Evolutionary conservation across 2,888 invertebrate species (phyloP).

Genomic region (Drosophila barbarae): DNA sequence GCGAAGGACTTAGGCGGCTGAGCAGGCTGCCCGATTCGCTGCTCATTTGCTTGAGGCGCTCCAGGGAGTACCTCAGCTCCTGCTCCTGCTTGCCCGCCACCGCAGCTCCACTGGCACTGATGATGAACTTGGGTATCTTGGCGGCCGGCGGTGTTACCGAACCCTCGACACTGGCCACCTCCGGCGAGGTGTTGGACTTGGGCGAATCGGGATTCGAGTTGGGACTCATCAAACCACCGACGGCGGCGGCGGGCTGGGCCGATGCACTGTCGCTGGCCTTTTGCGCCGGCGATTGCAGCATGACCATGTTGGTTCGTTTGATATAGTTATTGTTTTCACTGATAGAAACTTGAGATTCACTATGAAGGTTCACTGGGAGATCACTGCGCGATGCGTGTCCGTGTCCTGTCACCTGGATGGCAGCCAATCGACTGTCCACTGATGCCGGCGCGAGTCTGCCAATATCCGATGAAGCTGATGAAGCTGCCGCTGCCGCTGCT

Average conservation of each 20-base stretch:
- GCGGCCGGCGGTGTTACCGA: slow-evolving; percentile 46
- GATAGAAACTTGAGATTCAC: slow-evolving; percentile 19
- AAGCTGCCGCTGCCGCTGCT: slow-evolving; percentile 35
- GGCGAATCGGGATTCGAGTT: slow-evolving; percentile 79
- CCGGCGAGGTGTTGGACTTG: slow-evolving; percentile 78
- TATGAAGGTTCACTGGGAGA: slow-evolving; percentile 7
- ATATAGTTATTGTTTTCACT: slow-evolving; percentile 8
- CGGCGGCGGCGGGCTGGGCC: slow-evolving; percentile 59
- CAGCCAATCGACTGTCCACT: slow-evolving; percentile 77
- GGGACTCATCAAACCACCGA: slow-evolving; percentile 78
- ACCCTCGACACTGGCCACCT: slow-evolving; percentile 42
- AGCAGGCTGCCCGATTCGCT: slow-evolving; percentile 72
- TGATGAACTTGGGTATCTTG: slow-evolving; percentile 74
- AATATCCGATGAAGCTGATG: slow-evolving; percentile 46
- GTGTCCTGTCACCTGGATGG: slow-evolving; percentile 73
- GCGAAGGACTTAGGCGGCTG: slow-evolving; percentile 77
- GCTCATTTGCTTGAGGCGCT: slow-evolving; percentile 78
- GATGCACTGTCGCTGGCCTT: slow-evolving; percentile 65
- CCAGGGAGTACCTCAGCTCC: slow-evolving; percentile 76
- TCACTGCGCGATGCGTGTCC: slow-evolving; percentile 52
- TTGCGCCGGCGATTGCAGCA: slow-evolving; percentile 79
- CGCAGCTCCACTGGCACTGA: slow-evolving; percentile 54
- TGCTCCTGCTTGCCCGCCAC: slow-evolving; percentile 64
- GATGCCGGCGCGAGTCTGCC: slow-evolving; percentile 59
- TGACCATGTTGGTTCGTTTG: slow-evolving; percentile 76